phyloP scores from a whole-genome alignment of 1,140 invertebrate genomes.

The Drosophila parabipectinata region DNA sequence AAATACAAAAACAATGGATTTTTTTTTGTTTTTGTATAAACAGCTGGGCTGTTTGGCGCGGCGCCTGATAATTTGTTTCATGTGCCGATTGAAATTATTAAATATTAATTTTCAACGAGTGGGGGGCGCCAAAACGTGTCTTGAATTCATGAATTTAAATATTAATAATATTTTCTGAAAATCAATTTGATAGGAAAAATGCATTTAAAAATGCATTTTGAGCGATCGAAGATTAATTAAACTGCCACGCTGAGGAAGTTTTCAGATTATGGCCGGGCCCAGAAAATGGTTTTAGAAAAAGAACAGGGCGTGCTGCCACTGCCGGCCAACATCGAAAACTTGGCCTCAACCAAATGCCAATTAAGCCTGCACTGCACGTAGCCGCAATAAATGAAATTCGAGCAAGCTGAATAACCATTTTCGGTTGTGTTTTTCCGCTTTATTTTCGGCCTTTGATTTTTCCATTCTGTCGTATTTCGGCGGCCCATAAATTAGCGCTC shows the following conservation, averaged over 20 bases:
- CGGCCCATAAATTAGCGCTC: conserved; percentile 69
- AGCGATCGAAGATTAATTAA: conserved; percentile 75
- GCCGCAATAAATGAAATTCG: conserved; percentile 55
- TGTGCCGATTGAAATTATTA: conserved; percentile 70
- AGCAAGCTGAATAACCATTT: conserved; percentile 47
- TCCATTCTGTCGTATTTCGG: conserved; percentile 31
- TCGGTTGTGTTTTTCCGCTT: conserved; percentile 20
- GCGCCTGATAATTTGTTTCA: conserved; percentile 64
- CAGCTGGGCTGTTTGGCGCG: conserved; percentile 46
- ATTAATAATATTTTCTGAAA: conserved; percentile 43
- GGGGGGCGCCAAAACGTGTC: conserved; percentile 52
- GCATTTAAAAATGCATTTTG: conserved; percentile 68
- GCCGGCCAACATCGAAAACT: conserved; percentile 19
- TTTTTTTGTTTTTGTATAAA: conserved; percentile 29
- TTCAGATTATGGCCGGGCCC: conserved; percentile 26
- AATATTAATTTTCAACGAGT: conserved; percentile 65
- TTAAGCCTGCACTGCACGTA: conserved; percentile 64
- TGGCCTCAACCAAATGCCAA: conserved; percentile 60
- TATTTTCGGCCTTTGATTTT: conserved; percentile 33
- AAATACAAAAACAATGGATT: conserved; percentile 30
- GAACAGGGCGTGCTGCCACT: conserved; percentile 62
- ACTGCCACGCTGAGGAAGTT: conserved; percentile 51
- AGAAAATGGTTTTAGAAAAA: conserved; percentile 42
- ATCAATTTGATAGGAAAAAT: conserved; percentile 47
- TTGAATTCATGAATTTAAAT: conserved; percentile 69